Evolutionary conservation across 1,140 invertebrate species (phyloP).

Genomic region (Ceratosolen solmsi): DNA sequence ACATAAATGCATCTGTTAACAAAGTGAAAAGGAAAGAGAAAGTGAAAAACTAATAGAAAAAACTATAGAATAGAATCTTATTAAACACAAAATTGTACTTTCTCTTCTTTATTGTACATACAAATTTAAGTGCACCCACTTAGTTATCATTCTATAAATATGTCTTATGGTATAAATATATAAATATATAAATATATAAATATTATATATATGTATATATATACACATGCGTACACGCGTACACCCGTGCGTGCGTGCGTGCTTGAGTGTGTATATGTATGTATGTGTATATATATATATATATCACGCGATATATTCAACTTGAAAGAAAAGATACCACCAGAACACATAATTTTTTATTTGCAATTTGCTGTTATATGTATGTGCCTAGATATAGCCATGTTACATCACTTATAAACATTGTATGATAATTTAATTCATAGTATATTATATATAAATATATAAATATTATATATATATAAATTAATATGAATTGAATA

Average conservation of each 20-base stretch:
- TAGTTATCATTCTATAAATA: constrained; percentile 48
- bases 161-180: constrained; percentile 29
- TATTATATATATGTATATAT: constrained; percentile 52
- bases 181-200: constrained; percentile 43
- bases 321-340: constrained; percentile 55
- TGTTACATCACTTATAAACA: constrained; percentile 68
- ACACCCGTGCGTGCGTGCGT: constrained; percentile 45
- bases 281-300: constrained; percentile 43
- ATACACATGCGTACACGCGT: constrained; percentile 43
- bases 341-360: constrained; percentile 66
- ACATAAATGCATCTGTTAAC: constrained; percentile 9
- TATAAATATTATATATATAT: constrained; percentile 63
- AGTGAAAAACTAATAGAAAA: not conserved
- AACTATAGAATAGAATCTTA: not conserved
- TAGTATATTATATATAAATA: constrained; percentile 66
- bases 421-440: constrained; percentile 71
- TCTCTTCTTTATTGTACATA: constrained; percentile 61
- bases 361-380: constrained; percentile 71
- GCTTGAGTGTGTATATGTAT: not conserved
- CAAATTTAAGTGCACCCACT: constrained; percentile 52
- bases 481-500: constrained; percentile 64
- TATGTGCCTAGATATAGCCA: constrained; percentile 72
- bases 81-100: constrained; percentile 13
- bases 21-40: not conserved
- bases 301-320: constrained; percentile 52